Base-by-base conservation (phyloP, 2,888 invertebrate genomes). In the Drosophila mettleri region DNA sequence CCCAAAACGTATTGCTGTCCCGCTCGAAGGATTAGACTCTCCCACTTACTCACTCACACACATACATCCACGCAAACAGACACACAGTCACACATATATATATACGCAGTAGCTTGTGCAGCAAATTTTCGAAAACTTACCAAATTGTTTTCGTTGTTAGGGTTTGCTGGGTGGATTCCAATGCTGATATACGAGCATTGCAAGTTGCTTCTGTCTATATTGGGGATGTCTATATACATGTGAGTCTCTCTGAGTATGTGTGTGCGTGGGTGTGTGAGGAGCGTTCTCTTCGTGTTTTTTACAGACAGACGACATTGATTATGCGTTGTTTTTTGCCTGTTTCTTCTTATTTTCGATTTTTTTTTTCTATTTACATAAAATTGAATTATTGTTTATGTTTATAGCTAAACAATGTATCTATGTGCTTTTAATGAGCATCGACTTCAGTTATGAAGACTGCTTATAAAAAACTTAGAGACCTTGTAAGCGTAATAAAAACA, bases 41-140 rank as follows among this genome's bases (percentile, higher is more conserved):
- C 71, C 67, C 62, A 63, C 64, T 54, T 66, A 39, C 64, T 55
- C 72, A 33, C 59, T 45, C 64, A 41, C 52, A 54, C 57, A 55
- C 53, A 49, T 12, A 59, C 64, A 53, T 53, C 16, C 34, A 29
- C 45, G 48, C 34, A 39, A 29, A 53, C 51, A 48, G 8, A 29
- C 53, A 22, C 36, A 59, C 58, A 58, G 59, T 52, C 48, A 57
- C 49, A 49, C 61, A 29, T 48, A 48, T 60, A 24, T 24, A 46
- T 29, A 41, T 34, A 29, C 31, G 22, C 52, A 64, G 62, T 67
- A 53, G 69, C 67, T 71, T 78, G 76, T 83, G 79, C 77, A 74
- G 81, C 85, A 85, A 86, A 88, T 86, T 82, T 88, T 86, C 88
- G 80, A 82, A 89, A 88, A 85, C 83, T 89, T 87, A 86, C 88